phyloP scores from a whole-genome alignment of 2,888 invertebrate genomes.

The Mythimna vitellina region DNA sequence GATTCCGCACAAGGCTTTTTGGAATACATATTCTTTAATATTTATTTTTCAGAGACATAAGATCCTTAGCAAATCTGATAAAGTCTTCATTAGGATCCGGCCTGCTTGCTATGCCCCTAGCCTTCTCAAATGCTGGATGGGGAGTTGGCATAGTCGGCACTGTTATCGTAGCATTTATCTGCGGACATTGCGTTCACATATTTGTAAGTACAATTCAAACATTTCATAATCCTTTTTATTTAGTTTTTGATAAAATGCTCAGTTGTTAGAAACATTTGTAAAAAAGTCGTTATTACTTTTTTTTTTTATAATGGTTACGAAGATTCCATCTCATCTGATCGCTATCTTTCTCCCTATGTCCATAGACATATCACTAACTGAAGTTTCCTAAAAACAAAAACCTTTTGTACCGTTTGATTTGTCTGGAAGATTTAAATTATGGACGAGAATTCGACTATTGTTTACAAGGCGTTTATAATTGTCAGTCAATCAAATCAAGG shows the following conservation, averaged over 20 bases:
- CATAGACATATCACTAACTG: not conserved
- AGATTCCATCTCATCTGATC: not conserved
- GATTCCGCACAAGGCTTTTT: not conserved
- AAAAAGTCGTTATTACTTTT: not conserved
- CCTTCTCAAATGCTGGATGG: slow-evolving; percentile 93
- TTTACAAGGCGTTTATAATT: no score
- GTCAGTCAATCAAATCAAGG: no score
- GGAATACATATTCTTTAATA: not conserved
- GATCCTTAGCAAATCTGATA: slow-evolving; percentile 85
- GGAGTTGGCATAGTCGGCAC: slow-evolving; percentile 91
- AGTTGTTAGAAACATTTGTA: not conserved
- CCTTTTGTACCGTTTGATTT: not conserved
- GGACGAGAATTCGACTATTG: not conserved
- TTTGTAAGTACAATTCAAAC: slow-evolving; percentile 79
- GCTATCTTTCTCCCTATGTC: not conserved
- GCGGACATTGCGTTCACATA: slow-evolving; percentile 86
- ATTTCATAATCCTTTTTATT: not conserved
- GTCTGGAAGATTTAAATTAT: not conserved
- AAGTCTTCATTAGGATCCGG: slow-evolving; percentile 93
- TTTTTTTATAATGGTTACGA: not conserved
- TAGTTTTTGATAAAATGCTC: not conserved
- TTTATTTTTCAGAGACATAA: slow-evolving; percentile 79
- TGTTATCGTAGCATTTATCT: slow-evolving; percentile 82
- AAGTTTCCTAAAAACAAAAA: not conserved
- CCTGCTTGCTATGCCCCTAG: slow-evolving; percentile 93